Percentiles rank a stretch among this genome's conserved stretches.
Evolutionary conservation across 2,888 invertebrate genomes (phyloP).

Genomic region (Hemaris fuciformis): DNA sequence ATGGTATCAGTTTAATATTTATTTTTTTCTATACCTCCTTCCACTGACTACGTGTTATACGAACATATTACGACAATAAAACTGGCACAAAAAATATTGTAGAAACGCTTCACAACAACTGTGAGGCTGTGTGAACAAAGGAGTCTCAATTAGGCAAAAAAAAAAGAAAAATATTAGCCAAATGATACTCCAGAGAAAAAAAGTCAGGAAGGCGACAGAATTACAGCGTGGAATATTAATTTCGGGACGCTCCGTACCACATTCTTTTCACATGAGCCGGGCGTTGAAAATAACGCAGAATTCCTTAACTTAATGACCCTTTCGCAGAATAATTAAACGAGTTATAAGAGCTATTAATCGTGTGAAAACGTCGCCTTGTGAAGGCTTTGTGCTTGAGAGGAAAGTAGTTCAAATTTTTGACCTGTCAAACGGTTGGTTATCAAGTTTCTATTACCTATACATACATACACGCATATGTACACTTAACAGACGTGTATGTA

Average conservation of each 20-base stretch:
- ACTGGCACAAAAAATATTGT: not conserved
- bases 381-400: conserved; percentile 10
- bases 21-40: too few species aligned
- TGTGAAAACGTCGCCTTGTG: conserved; percentile 30
- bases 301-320: conserved; percentile 27
- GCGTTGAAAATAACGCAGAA: conserved; percentile 20
- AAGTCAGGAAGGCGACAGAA: not conserved
- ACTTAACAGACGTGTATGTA: too few species aligned
- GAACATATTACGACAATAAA: not conserved
- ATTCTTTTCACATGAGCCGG: conserved; percentile 8
- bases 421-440: too few species aligned
- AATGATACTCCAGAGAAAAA: not conserved
- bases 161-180: not conserved
- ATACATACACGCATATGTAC: too few species aligned
- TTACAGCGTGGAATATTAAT: conserved; percentile 8
- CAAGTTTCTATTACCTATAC: too few species aligned
- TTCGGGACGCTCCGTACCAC: not conserved
- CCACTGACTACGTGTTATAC: too few species aligned
- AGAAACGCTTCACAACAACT: not conserved
- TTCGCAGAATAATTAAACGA: conserved; percentile 40
- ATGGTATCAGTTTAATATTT: too few species aligned
- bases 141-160: not conserved
- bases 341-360: conserved; percentile 38
- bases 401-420: too few species aligned
- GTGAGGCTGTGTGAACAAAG: not conserved